These are phyloP conservation scores for Huso huso DNA, from an alignment of 2,797 vertebrate genomes.

Conservation along the genomic window DNA sequence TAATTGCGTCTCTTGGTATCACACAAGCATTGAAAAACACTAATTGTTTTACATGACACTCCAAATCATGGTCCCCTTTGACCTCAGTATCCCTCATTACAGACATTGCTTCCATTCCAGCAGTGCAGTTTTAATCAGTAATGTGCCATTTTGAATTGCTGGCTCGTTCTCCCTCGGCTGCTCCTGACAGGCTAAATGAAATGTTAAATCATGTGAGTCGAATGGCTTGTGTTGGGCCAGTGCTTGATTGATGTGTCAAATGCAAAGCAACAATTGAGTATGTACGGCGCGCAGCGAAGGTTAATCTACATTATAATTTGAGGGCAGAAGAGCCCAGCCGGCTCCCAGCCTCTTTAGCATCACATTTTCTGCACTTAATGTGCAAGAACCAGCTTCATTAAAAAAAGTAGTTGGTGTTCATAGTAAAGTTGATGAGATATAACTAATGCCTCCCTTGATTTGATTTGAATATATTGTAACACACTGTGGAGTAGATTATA, in stretches of 20 bases:
- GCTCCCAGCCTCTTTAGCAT: too few species aligned
- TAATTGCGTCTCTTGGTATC: too few species aligned
- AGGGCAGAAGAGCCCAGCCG: background rate
- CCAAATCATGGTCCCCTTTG: constrained; percentile 1
- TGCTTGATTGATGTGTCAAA: too few species aligned
- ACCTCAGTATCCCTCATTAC: constrained; percentile 10
- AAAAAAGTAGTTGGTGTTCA: too few species aligned
- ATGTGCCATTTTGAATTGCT: constrained; percentile 12
- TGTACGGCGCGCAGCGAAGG: background rate
- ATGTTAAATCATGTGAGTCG: constrained; percentile 1
- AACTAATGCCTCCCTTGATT: too few species aligned
- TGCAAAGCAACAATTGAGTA: background rate
- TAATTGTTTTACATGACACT: background rate
- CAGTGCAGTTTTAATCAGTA: background rate
- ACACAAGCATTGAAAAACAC: too few species aligned
- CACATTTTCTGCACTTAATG: too few species aligned
- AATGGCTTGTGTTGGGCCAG: background rate
- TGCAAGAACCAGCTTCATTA: too few species aligned
- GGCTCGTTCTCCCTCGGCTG: constrained; percentile 5
- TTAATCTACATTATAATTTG: background rate
- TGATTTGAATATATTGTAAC: too few species aligned
- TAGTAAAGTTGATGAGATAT: too few species aligned
- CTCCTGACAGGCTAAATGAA: background rate
- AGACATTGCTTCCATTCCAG: background rate
- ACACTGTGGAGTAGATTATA: too few species aligned